Percentiles rank a stretch among this genome's conserved stretches.
Conservation (phyloP, 1,140 invertebrate genomes). For the Druon quercuslanigerum region DNA sequence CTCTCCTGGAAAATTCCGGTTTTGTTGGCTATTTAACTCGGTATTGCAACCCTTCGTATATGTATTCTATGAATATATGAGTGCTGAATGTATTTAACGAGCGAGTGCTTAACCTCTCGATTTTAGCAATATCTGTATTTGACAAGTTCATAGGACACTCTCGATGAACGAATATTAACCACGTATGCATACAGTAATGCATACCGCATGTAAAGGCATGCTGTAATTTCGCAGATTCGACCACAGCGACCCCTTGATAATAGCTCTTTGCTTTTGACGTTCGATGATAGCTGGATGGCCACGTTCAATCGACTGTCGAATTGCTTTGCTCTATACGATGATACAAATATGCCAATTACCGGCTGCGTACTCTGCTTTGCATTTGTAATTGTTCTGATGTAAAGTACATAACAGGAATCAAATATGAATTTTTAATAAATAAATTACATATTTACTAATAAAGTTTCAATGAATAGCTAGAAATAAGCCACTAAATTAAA, state of each 20-base stretch:
- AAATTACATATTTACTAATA: too few species aligned
- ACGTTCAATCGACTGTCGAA: conserved; percentile 6
- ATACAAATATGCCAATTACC: conserved; percentile 27
- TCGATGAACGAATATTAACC: not conserved
- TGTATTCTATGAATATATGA: not conserved
- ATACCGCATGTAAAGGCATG: conserved; percentile 4
- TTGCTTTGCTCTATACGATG: not conserved
- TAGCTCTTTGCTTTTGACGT: conserved; percentile 13
- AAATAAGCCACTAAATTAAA: too few species aligned
- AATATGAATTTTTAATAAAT: too few species aligned
- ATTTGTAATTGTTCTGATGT: too few species aligned
- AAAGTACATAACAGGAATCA: too few species aligned
- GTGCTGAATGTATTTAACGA: not conserved
- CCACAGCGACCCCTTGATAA: conserved; percentile 8
- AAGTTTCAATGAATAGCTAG: too few species aligned
- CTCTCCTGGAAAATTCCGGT: too few species aligned
- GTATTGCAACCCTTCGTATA: too few species aligned
- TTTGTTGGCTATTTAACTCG: too few species aligned
- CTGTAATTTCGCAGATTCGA: conserved; percentile 6
- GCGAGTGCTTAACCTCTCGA: not conserved
- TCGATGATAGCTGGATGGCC: conserved; percentile 16
- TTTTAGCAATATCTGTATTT: not conserved
- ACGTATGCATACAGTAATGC: not conserved
- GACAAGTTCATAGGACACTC: not conserved
- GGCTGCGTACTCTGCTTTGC: not conserved